Conservation (phyloP, 2,797 vertebrate species). For the Orientallactaga sibirica region DNA sequence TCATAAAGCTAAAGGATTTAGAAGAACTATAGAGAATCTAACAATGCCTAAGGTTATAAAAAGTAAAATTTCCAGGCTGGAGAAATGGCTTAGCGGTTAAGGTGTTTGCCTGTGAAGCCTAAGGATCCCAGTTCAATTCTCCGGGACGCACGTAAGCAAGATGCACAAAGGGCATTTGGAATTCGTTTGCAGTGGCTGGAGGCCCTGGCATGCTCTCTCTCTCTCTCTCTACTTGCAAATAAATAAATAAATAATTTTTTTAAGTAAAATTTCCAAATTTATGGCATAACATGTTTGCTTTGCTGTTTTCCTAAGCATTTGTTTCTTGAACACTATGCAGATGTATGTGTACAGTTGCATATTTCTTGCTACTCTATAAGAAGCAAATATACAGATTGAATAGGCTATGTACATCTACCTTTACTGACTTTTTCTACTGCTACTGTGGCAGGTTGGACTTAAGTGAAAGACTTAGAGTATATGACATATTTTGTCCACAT, state of each 20-base stretch:
- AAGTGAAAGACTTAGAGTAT: constrained; percentile 61
- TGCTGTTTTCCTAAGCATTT: constrained; percentile 67
- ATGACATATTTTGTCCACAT: constrained; percentile 25
- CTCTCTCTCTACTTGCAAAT: no score
- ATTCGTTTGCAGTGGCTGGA: no score
- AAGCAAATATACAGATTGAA: constrained; percentile 55
- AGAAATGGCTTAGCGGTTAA: no score
- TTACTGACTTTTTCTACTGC: constrained; percentile 51
- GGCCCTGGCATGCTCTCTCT: no score
- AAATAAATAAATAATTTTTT: no score
- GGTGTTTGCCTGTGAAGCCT: no score
- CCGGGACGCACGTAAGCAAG: no score
- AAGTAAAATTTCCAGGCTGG: constrained; percentile 23
- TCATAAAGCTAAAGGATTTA: constrained; percentile 67
- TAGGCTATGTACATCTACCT: constrained; percentile 10
- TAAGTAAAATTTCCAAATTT: constrained; percentile 70
- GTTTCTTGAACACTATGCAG: constrained; percentile 66
- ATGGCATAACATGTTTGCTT: constrained; percentile 53
- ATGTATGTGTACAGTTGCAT: constrained; percentile 39
- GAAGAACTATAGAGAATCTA: constrained; percentile 49
- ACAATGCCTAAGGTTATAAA: constrained; percentile 70
- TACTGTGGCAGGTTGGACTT: not conserved
- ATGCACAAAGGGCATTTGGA: no score
- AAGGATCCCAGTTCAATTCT: no score
- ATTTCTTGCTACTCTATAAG: constrained; percentile 55